phyloP scores from a whole-genome alignment of 2,797 vertebrate species.

The Parauchenoglanis punctatus region DNA sequence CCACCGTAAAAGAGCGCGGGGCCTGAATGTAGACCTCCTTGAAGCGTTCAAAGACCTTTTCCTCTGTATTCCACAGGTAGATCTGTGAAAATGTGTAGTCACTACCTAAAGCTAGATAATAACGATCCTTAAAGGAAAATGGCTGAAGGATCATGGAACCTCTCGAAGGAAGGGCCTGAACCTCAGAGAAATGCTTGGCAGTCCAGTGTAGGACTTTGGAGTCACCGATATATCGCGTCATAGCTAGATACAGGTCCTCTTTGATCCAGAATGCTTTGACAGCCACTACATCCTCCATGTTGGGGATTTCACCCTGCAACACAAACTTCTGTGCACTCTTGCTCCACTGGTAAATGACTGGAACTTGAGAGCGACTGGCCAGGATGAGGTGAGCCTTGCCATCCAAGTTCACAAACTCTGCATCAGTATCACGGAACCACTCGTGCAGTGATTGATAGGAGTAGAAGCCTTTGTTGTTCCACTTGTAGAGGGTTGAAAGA shows the following conservation, averaged over 20 bases:
- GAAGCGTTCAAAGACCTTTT: conserved; percentile 87
- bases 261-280: conserved; percentile 92
- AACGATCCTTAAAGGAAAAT: conserved; percentile 88
- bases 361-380: conserved; percentile 94
- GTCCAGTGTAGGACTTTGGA: conserved; percentile 93
- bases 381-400: conserved; percentile 92
- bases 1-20: conserved; percentile 93
- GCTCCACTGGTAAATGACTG: conserved; percentile 96
- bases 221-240: conserved; percentile 97
- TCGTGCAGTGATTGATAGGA: conserved; percentile 95
- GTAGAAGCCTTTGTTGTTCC: conserved; percentile 97
- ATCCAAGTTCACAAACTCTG: conserved; percentile 90
- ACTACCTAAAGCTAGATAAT: conserved; percentile 94
- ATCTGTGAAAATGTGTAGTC: conserved; percentile 98
- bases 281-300: conserved; percentile 96
- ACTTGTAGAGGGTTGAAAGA: conserved; percentile 95
- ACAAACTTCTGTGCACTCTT: conserved; percentile 88
- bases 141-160: conserved; percentile 97
- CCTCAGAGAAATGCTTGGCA: conserved; percentile 88
- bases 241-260: conserved; percentile 87
- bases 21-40: conserved; percentile 97
- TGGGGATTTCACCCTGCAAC: conserved; percentile 89
- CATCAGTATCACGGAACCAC: conserved; percentile 97
- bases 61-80: conserved; percentile 90
- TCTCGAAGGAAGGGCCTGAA: conserved; percentile 93